Evolutionary conservation across 2,797 vertebrate species (phyloP).

Genomic region (Urocyon cinereoargenteus): DNA sequence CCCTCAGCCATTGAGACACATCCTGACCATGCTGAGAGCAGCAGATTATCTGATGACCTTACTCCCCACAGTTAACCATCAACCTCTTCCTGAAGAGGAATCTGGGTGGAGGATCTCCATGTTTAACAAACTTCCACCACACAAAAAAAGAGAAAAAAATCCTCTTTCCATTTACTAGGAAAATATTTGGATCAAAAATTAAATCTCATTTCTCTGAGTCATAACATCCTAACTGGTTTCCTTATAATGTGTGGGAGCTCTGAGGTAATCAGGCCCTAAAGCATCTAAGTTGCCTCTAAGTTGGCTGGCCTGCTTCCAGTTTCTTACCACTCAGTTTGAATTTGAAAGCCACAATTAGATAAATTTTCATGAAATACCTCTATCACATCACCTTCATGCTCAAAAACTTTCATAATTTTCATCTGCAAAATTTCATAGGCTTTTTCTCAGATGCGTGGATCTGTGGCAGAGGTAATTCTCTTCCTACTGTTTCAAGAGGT

Average conservation of each 20-base stretch:
- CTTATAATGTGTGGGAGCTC: not conserved
- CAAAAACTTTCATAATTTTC: not conserved
- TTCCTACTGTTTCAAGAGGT: not conserved
- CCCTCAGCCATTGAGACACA: not conserved
- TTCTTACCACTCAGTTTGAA: constrained; percentile 15
- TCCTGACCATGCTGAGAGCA: not conserved
- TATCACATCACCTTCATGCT: not conserved
- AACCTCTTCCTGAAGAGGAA: not conserved
- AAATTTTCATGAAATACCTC: not conserved
- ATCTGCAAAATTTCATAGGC: not conserved
- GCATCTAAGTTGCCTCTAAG: constrained; percentile 6
- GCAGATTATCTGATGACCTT: not conserved
- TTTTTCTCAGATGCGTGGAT: not conserved
- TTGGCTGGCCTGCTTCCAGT: constrained; percentile 1
- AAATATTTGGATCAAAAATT: constrained; percentile 33
- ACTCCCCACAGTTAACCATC: not conserved
- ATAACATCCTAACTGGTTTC: constrained; percentile 43
- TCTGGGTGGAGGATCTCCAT: not conserved
- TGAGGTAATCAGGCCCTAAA: constrained; percentile 35
- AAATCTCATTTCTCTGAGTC: constrained; percentile 60
- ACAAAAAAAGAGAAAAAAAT: not conserved
- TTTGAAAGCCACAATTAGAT: constrained; percentile 46
- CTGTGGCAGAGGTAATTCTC: not conserved
- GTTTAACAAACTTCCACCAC: not conserved
- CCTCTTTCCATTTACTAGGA: not conserved